These are phyloP conservation scores for Gambelia wislizenii DNA, from an alignment of 2,797 vertebrate species.

Conservation along the genomic window DNA sequence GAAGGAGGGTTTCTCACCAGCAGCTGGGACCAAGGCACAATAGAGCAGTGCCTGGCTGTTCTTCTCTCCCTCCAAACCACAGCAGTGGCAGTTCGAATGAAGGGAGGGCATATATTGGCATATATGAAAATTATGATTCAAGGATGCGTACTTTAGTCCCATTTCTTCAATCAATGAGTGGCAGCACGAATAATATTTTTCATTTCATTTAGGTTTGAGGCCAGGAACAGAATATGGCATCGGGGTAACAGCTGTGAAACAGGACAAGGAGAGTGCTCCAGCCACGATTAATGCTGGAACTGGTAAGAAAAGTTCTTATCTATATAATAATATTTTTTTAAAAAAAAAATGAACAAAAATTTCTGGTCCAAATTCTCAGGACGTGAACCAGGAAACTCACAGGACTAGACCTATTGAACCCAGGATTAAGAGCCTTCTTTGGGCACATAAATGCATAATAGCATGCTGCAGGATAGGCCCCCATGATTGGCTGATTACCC, in stretches of 20 bases:
- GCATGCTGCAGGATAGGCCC: neutral
- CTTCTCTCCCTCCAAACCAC: no score
- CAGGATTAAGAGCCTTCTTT: neutral
- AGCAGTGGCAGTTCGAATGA: no score
- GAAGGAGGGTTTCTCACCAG: no score
- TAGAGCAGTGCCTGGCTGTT: no score
- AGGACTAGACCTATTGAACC: neutral
- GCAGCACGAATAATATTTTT: neutral
- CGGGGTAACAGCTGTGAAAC: conserved; percentile 94
- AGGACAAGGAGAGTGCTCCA: conserved; percentile 91
- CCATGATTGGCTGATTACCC: neutral
- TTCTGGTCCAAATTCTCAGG: no score
- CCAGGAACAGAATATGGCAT: conserved; percentile 97
- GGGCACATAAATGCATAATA: neutral
- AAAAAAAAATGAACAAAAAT: neutral
- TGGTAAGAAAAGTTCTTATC: conserved; percentile 79
- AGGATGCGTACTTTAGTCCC: neutral
- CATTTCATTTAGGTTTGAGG: conserved; percentile 83
- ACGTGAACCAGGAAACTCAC: no score
- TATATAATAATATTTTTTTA: no score
- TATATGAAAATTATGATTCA: no score
- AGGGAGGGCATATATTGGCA: no score
- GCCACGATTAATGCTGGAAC: conserved; percentile 95
- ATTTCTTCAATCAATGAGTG: neutral
- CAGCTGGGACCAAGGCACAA: no score